A percentile compares a stretch with the other conserved stretches of the same genome.
phyloP scores from a whole-genome alignment of 1,140 invertebrate genomes.

The Zaprionus tsacasi region DNA sequence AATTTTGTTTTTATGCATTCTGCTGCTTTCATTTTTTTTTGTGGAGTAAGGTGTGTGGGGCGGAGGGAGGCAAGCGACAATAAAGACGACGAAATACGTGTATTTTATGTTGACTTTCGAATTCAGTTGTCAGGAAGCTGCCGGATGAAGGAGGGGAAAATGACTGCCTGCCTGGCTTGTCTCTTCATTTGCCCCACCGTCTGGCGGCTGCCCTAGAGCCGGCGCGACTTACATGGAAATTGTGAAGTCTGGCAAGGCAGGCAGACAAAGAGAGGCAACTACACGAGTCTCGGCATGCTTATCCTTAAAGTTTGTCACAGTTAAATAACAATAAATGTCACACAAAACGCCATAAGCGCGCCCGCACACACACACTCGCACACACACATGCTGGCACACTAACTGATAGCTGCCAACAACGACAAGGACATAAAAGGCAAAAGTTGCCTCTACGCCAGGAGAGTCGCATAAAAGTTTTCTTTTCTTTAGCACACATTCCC shows the following conservation, averaged over 20 bases:
- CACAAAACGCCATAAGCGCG: constrained; percentile 78
- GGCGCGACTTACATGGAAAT: constrained; percentile 29
- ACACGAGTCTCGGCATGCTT: constrained; percentile 63
- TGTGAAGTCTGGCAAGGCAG: constrained; percentile 26
- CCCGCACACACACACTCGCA: constrained; percentile 23
- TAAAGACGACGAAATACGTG: constrained; percentile 25
- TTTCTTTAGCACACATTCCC: constrained; percentile 18
- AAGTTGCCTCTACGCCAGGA: constrained; percentile 41
- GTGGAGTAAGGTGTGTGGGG: too few relatives aligned
- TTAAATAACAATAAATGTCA: constrained; percentile 83
- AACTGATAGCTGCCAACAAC: constrained; percentile 65
- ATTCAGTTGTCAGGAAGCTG: constrained; percentile 29
- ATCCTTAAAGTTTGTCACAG: constrained; percentile 80
- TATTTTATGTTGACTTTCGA: constrained; percentile 53
- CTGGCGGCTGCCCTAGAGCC: not conserved
- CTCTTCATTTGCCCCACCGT: too few relatives aligned
- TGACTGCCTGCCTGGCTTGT: not conserved
- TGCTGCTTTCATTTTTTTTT: not conserved
- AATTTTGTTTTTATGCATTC: constrained; percentile 29
- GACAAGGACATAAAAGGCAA: constrained; percentile 74
- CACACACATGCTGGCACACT: constrained; percentile 32
- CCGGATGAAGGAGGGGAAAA: not conserved
- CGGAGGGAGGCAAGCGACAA: not conserved
- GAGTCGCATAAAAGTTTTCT: constrained; percentile 50
- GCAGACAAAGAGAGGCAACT: constrained; percentile 32